Evolutionary conservation across 2,888 invertebrate species (phyloP).

Genomic region (Dinocampus coccinellae): DNA sequence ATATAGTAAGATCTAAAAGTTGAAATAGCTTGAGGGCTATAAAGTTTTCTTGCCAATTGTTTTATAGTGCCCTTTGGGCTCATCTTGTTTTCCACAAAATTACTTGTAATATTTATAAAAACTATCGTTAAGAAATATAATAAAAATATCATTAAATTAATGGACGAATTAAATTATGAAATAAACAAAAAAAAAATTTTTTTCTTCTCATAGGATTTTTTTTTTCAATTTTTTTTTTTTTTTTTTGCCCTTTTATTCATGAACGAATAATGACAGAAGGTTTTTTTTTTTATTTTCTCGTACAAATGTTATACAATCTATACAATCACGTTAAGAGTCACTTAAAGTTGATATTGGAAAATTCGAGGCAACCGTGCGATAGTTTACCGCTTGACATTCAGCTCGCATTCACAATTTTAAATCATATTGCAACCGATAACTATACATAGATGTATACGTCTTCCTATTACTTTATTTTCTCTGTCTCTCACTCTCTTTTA

Average conservation of each 20-base stretch:
- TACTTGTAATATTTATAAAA: neutral
- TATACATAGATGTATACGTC: neutral
- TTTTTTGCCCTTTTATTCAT: neutral
- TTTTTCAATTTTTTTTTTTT: too few species aligned
- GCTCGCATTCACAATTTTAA: constrained; percentile 17
- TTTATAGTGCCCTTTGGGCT: constrained; percentile 6
- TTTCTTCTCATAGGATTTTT: too few species aligned
- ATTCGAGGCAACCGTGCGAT: constrained; percentile 19
- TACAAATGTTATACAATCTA: neutral
- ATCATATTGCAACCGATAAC: neutral
- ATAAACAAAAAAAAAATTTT: neutral
- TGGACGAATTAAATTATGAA: neutral
- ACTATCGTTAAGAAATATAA: neutral
- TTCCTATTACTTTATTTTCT: constrained; percentile 30
- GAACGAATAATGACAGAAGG: neutral
- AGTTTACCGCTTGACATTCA: constrained; percentile 18
- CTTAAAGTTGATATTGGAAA: constrained; percentile 6
- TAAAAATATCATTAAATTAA: neutral
- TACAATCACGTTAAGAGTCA: neutral
- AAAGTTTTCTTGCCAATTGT: constrained; percentile 5
- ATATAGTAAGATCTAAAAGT: neutral
- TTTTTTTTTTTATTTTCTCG: neutral
- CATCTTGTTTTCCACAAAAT: neutral
- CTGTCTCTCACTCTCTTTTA: constrained; percentile 20
- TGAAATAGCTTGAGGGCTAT: constrained; percentile 2